These are phyloP conservation scores for Apodemia zela DNA, from an alignment of 2,888 invertebrate genomes.

Conservation along the genomic window DNA sequence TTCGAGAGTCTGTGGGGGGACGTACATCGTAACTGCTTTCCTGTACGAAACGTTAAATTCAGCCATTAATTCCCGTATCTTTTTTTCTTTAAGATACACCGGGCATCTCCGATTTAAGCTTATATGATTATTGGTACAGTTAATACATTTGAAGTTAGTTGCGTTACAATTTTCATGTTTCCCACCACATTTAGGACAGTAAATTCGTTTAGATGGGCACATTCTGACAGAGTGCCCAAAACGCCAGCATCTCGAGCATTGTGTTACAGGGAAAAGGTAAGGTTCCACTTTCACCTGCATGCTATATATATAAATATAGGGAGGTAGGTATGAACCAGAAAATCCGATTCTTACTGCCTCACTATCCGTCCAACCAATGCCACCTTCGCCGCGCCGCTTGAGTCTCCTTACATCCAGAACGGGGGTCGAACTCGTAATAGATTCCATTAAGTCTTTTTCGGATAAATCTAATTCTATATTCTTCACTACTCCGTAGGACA, in stretches of 20 bases:
- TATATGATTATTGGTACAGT: too few relatives aligned
- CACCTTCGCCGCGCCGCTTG: not conserved
- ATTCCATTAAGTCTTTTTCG: conserved; percentile 11
- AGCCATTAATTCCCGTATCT: too few relatives aligned
- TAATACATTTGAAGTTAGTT: too few relatives aligned
- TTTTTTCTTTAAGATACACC: too few relatives aligned
- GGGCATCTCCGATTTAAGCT: too few relatives aligned
- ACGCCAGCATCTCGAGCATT: conserved; percentile 1
- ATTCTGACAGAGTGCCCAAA: not conserved
- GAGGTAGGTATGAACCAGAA: conserved; percentile 10
- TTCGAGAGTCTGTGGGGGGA: too few relatives aligned
- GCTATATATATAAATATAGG: conserved; percentile 13
- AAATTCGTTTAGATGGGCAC: conserved; percentile 16
- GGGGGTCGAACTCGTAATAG: conserved; percentile 1
- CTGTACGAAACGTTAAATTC: too few relatives aligned
- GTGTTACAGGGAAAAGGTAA: conserved; percentile 4
- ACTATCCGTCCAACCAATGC: not conserved
- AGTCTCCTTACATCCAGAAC: not conserved
- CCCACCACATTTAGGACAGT: too few relatives aligned
- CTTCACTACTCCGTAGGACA: conserved; percentile 19
- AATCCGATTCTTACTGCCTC: conserved; percentile 10
- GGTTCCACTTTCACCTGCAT: conserved; percentile 15
- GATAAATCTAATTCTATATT: conserved; percentile 20
- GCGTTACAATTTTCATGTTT: too few relatives aligned
- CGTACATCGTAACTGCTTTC: too few relatives aligned